Evolutionary conservation across 2,888 invertebrate genomes (phyloP).

Genomic region (Spisula solida): DNA sequence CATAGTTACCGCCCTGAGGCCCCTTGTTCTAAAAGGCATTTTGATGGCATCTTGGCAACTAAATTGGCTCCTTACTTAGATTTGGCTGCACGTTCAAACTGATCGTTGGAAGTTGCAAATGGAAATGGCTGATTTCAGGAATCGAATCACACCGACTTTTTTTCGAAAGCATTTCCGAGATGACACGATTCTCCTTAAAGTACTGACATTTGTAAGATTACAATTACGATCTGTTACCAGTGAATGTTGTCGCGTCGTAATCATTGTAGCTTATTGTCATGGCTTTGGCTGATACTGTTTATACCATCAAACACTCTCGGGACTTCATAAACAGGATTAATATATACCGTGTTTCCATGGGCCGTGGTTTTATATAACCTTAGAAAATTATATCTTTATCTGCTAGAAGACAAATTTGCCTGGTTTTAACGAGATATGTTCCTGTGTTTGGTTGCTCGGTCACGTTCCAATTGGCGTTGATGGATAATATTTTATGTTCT

Average conservation of each 20-base stretch:
- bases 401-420: neutral
- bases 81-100: too few relatives aligned
- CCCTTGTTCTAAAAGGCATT: too few relatives aligned
- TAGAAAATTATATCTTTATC: neutral
- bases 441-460: neutral
- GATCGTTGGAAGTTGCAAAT: too few relatives aligned
- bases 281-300: neutral
- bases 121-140: too few relatives aligned
- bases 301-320: neutral
- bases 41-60: too few relatives aligned
- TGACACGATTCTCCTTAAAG: too few relatives aligned
- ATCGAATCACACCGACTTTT: too few relatives aligned
- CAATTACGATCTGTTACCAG: neutral
- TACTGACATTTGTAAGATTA: too few relatives aligned
- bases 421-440: conserved; percentile 2
- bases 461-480: conserved; percentile 22
- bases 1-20: too few relatives aligned
- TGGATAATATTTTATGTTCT: conserved; percentile 24
- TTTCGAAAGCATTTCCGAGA: too few relatives aligned
- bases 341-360: neutral
- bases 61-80: too few relatives aligned
- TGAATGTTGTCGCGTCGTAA: neutral
- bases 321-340: neutral
- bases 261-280: neutral
- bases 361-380: neutral